These are phyloP conservation scores for Meloidogyne hapla DNA, from an alignment of 1,140 invertebrate genomes.

Conservation along the genomic window DNA sequence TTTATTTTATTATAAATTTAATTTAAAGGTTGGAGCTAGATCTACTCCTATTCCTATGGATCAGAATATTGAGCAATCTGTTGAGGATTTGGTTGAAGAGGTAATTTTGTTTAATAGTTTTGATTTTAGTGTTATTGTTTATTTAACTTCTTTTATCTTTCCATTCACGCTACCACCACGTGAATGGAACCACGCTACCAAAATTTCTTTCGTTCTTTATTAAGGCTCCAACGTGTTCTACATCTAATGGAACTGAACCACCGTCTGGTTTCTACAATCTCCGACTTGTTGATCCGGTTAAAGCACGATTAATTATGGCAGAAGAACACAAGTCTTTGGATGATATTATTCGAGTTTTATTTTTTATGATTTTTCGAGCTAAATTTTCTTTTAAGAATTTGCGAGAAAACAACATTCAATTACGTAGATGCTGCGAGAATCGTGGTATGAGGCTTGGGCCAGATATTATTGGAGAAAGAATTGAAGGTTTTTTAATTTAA, in stretches of 20 bases:
- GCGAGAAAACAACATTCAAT: background rate
- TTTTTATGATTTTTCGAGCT: background rate
- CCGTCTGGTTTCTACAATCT: background rate
- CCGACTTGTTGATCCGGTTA: background rate
- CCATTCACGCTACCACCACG: too few relatives aligned
- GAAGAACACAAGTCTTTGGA: background rate
- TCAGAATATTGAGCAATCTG: background rate
- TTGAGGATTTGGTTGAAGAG: background rate
- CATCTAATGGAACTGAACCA: background rate
- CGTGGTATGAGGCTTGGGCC: background rate
- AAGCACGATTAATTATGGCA: background rate
- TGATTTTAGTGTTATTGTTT: too few relatives aligned
- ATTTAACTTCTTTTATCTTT: too few relatives aligned
- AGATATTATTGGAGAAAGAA: background rate
- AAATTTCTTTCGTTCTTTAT: too few relatives aligned
- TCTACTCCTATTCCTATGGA: background rate
- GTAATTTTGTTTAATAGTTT: too few relatives aligned
- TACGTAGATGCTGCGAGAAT: background rate
- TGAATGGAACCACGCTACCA: too few relatives aligned
- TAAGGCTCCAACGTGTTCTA: background rate
- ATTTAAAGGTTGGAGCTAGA: background rate
- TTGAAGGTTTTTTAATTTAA: background rate
- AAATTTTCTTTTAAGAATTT: background rate
- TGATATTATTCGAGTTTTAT: background rate
- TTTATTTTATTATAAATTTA: background rate